Evolutionary conservation across 2,113 vertebrate species (phyloP).

Genomic region (Passer montanus): DNA sequence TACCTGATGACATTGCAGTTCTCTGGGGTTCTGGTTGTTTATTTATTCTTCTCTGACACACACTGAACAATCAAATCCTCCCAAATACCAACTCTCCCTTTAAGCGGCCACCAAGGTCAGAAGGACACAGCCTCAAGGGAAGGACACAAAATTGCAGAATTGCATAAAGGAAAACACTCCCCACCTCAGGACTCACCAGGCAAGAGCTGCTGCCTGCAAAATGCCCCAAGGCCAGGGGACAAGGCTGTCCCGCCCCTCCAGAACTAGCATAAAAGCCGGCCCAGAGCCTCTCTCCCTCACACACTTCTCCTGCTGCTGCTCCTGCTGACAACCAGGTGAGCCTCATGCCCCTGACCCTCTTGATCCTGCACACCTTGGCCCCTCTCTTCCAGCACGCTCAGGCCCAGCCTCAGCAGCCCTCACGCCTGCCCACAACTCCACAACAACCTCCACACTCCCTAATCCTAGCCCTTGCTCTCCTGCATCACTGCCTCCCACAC

Average conservation of each 20-base stretch:
- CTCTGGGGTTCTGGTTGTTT: fast-evolving
- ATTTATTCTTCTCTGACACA: not conserved
- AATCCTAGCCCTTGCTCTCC: too few species aligned
- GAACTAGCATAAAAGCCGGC: fast-evolving
- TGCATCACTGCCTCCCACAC: too few species aligned
- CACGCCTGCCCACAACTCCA: not conserved
- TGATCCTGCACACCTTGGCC: too few species aligned
- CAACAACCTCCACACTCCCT: not conserved
- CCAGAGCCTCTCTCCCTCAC: not conserved
- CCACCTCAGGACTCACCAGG: not conserved
- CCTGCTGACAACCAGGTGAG: not conserved
- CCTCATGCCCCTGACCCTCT: fast-evolving
- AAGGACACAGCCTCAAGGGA: not conserved
- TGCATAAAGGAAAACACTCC: not conserved
- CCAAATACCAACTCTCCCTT: not conserved
- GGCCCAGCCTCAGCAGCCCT: not conserved
- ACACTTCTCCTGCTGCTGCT: not conserved
- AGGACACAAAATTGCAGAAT: not conserved
- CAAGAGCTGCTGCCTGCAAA: fast-evolving
- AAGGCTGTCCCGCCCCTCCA: fast-evolving
- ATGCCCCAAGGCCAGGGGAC: not conserved
- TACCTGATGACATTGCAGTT: not conserved
- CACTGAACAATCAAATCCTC: fast-evolving
- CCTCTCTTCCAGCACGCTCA: not conserved
- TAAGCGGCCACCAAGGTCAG: not conserved